Base-by-base conservation (phyloP, 2,888 invertebrate species). In the Eurytoma adleriae region DNA sequence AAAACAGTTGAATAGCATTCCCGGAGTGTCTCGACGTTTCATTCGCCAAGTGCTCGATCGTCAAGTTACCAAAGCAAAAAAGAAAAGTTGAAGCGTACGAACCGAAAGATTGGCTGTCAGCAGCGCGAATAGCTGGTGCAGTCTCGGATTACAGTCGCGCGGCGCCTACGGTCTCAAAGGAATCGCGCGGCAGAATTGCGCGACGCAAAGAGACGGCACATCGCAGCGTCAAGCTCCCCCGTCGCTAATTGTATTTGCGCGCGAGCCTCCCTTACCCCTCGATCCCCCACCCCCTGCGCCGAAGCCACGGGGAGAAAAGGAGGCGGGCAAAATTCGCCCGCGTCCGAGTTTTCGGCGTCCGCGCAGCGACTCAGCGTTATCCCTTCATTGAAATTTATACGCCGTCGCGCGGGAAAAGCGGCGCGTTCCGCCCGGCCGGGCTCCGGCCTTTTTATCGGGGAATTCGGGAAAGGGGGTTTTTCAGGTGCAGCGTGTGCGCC, bases 221-320 rank as follows among this genome's bases (percentile, higher is more conserved):
- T 40, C 40, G 40, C 40, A 40, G 10, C 40, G 40, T 40, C 40
- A 7, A 40, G 40, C 40, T 40, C 40, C 40, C 59, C 56, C 52
- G n/a, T 13, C 27, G 73, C 74, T 79, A 79, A 75, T 79, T 79
- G 70, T 70, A 66, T 79, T 75, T 70, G 52, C 54, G 73, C 68
- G 48, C 40, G 27, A 54, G 56, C 68, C n/a, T 57, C 24, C 24
- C 24, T 1, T 2, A 24, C 24, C 24, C 24, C 24, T 24, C 24
- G 24, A 2, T 24, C 24, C 24, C 24, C 24, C 64, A 18, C 1
- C 10, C 24, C 40, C 57, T n/a, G 10, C 30, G 62, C 40, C 68
- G 61, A 70, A 77, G 76, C 61, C 24, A n/a, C 57, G 2, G 69
- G 40, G 24, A 14, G 13, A 14, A 52, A 67, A 18, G 4, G 14